These are phyloP conservation scores for Bryconaethiops microstoma DNA, from an alignment of 2,797 vertebrate genomes.

Conservation along the genomic window DNA sequence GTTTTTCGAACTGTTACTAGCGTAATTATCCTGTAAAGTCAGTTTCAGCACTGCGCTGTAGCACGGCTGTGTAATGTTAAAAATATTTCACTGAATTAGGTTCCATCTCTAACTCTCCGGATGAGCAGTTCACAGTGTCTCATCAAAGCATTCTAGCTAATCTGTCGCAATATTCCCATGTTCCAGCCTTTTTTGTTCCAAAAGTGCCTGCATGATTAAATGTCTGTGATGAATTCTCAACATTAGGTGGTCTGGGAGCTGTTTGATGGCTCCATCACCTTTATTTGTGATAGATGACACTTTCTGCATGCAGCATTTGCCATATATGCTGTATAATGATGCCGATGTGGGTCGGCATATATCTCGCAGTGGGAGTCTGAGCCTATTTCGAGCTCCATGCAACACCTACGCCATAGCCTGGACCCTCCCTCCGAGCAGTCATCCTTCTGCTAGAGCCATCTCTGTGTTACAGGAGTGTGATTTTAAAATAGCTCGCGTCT, in stretches of 20 bases:
- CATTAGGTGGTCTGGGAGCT: neutral
- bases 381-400: slow-evolving; percentile 53
- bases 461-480: slow-evolving; percentile 32
- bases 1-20: neutral
- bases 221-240: neutral
- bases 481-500: slow-evolving; percentile 52
- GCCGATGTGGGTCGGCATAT: slow-evolving; percentile 23
- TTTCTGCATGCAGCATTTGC: neutral
- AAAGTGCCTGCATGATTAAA: neutral
- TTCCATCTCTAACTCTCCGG: neutral
- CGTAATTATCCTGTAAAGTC: neutral
- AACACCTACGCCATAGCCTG: slow-evolving; percentile 46
- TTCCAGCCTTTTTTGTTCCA: neutral
- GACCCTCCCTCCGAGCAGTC: slow-evolving; percentile 34
- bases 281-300: neutral
- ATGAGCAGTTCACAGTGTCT: neutral
- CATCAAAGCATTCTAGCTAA: slow-evolving; percentile 5
- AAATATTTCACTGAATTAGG: neutral
- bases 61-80: neutral
- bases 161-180: neutral
- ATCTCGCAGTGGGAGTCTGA: slow-evolving; percentile 51
- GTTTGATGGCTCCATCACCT: neutral
- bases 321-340: neutral
- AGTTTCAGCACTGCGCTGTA: neutral
- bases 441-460: slow-evolving; percentile 43